Conservation (phyloP, 2,797 vertebrate genomes). For the Cynopterus sphinx region DNA sequence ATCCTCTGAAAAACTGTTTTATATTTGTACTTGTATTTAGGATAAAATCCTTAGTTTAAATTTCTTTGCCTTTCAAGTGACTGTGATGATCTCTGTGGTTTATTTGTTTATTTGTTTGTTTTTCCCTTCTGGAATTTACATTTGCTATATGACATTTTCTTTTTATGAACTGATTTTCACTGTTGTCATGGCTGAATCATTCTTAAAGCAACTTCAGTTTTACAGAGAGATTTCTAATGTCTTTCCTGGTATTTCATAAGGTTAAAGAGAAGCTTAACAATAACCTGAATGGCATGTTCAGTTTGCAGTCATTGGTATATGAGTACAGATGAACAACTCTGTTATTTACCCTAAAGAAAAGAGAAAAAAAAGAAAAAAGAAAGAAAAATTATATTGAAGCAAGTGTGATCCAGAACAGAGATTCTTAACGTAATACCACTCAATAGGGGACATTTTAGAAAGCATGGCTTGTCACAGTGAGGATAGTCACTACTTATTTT, state of each 20-base stretch:
- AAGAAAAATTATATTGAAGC: not conserved
- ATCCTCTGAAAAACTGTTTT: not conserved
- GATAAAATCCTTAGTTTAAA: constrained; percentile 59
- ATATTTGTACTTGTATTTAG: not conserved
- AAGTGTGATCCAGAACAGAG: not conserved
- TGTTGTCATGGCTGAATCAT: constrained; percentile 33
- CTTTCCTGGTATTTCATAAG: constrained; percentile 21
- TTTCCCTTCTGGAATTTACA: constrained; percentile 46
- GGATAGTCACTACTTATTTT: not conserved
- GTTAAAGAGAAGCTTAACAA: constrained; percentile 19
- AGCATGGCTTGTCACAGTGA: not conserved
- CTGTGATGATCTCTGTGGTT: constrained; percentile 57
- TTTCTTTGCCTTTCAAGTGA: constrained; percentile 73
- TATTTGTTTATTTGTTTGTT: constrained; percentile 5
- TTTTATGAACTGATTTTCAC: constrained; percentile 66
- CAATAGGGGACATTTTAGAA: not conserved
- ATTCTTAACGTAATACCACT: not conserved
- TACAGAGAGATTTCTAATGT: constrained; percentile 4
- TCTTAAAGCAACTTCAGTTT: constrained; percentile 49
- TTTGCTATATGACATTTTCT: constrained; percentile 61
- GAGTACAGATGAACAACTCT: not conserved
- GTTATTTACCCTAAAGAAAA: not conserved
- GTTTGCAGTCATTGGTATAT: not conserved
- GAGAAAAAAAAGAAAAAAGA: not conserved
- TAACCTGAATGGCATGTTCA: not conserved